Evolutionary conservation across 2,888 invertebrate genomes (phyloP), one percentile per base, ranked within the genome.

Genomic region (Lithophane leautieri): DNA sequence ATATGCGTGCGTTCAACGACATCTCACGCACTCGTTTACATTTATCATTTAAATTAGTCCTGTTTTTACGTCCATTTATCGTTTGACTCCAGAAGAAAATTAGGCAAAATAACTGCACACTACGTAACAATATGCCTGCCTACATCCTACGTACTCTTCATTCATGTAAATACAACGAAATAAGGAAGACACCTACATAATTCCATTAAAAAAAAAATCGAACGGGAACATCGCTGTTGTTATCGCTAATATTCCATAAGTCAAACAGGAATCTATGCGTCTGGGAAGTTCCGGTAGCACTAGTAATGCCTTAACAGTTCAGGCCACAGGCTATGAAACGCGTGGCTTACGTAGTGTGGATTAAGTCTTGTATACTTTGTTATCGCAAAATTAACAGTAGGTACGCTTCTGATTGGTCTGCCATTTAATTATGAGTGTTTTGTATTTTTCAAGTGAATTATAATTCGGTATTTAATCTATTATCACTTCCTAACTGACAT

Each of bases 1-100:
- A 85, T 80, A 81, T 84, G 81, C 79, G 66, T 76, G 78, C 86
- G 77, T 83, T 79, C 85, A 86, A 86, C 86, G 81, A 86, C 88
- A 88, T 86, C 83, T 80, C 80, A 79, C 65, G 71, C 81, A 79
- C 85, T 80, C 76, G 79, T 85, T 86, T 79, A 68, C 77, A 79
- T 84, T 67, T 50, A 74, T 76, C 70, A 76, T 83, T 79, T 83
- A 66, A 80, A 79, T 79, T 70, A 76, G 76, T 78, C 58, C 25
- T 52, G 63, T 62, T 25, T 73, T 69, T 70, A 28, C 68, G 58
- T 22, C 54, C 54, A 66, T 68, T 69, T 65, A 73, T 60, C 19
- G 16, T 62, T 61, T 60, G 11, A 2, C 22, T 61, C 9, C 19
- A 50, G 1, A 70, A 60, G 4, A 50, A 70, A 80, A 50, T 65